A percentile compares a stretch with the other conserved stretches of the same genome.
phyloP scores from a whole-genome alignment of 2,113 vertebrate species.

The Callaeas wilsoni region DNA sequence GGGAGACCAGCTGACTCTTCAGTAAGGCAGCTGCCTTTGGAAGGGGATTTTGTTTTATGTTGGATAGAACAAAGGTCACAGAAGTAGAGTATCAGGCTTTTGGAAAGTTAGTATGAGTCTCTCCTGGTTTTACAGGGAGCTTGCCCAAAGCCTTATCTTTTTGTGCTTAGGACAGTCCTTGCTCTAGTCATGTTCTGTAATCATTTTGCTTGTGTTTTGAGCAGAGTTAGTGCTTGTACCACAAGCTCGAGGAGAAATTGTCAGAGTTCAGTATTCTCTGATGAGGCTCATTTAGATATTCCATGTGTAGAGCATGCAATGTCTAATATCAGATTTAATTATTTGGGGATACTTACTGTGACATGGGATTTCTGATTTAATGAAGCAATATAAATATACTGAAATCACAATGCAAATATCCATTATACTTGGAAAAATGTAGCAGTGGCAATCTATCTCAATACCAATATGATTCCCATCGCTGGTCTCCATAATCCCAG shows the following conservation, averaged over 20 bases:
- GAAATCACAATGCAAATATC: neutral
- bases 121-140: neutral
- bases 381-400: neutral
- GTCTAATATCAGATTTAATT: neutral
- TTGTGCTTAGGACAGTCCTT: neutral
- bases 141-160: neutral
- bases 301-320: neutral
- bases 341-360: neutral
- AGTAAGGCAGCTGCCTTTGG: neutral
- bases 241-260: neutral
- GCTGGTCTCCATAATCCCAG: neutral
- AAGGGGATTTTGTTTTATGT: neutral
- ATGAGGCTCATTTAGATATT: neutral
- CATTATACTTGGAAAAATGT: neutral
- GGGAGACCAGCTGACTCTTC: neutral
- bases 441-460: neutral
- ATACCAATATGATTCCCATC: neutral
- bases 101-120: neutral
- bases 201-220: neutral
- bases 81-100: neutral
- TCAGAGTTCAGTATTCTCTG: neutral
- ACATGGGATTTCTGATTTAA: neutral
- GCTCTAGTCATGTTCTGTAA: neutral
- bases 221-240: neutral
- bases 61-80: neutral